These are phyloP conservation scores for Homalodisca vitripennis DNA, from an alignment of 1,140 invertebrate species.

Conservation along the genomic window DNA sequence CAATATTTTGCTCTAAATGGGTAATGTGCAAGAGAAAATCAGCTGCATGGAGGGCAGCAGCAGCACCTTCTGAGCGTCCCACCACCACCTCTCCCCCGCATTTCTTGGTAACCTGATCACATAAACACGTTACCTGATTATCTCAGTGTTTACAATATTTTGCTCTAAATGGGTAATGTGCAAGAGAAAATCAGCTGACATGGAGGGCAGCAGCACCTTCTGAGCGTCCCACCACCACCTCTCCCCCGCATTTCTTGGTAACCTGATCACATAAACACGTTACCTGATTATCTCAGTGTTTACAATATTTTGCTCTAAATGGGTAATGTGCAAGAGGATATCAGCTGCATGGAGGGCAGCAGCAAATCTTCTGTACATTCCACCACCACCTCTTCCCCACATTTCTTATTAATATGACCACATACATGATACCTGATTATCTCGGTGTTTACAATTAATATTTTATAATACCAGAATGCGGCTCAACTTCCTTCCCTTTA, in stretches of 20 bases:
- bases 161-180: constrained; percentile 67
- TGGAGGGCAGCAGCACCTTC: constrained; percentile 47
- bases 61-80: constrained; percentile 40
- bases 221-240: constrained; percentile 23
- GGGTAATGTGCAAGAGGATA: constrained; percentile 57
- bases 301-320: constrained; percentile 71
- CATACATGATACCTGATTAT: too few relatives aligned
- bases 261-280: constrained; percentile 37
- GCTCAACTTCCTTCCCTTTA: too few relatives aligned
- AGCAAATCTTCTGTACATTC: constrained; percentile 42
- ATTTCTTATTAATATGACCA: constrained; percentile 41
- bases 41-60: constrained; percentile 48
- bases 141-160: too few relatives aligned
- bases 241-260: constrained; percentile 36
- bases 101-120: constrained; percentile 41
- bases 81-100: constrained; percentile 17
- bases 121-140: too few relatives aligned
- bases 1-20: constrained; percentile 70
- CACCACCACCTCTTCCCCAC: constrained; percentile 17
- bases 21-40: constrained; percentile 57
- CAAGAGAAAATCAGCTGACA: constrained; percentile 52
- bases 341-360: constrained; percentile 49
- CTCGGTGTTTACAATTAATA: too few relatives aligned
- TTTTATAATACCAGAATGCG: too few relatives aligned
- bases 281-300: too few relatives aligned